Percentiles rank a stretch among this genome's conserved stretches.
Conservation (phyloP, 2,113 vertebrate species). For the Mesocricetus auratus region DNA sequence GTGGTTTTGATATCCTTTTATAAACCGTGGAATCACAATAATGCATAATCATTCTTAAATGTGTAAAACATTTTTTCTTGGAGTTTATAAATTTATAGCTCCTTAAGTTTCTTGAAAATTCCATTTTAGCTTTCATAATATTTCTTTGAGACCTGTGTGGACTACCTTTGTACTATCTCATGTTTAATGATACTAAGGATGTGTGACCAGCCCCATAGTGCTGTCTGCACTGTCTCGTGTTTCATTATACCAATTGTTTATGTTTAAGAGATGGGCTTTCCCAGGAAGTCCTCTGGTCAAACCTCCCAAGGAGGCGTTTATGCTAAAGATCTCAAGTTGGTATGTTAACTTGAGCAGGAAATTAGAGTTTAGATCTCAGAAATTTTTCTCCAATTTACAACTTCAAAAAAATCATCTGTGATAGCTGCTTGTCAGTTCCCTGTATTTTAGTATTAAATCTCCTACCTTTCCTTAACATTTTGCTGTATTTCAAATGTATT, state of each 20-base stretch:
- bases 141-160: slow-evolving; percentile 17
- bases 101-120: slow-evolving; percentile 55
- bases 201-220: background rate
- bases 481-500: slow-evolving; percentile 35
- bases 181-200: background rate
- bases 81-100: slow-evolving; percentile 41
- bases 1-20: slow-evolving; percentile 47
- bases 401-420: slow-evolving; percentile 52
- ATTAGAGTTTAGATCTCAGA: slow-evolving; percentile 42
- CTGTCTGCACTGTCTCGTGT: background rate
- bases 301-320: background rate
- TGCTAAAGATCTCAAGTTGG: slow-evolving; percentile 8
- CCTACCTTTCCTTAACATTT: slow-evolving; percentile 59
- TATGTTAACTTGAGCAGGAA: slow-evolving; percentile 49
- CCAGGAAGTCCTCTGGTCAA: background rate
- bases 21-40: slow-evolving; percentile 30
- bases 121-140: background rate
- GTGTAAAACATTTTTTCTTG: slow-evolving; percentile 46
- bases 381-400: slow-evolving; percentile 48
- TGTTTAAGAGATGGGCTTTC: background rate
- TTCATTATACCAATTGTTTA: slow-evolving; percentile 45
- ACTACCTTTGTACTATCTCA: background rate
- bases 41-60: background rate
- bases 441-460: slow-evolving; percentile 59
- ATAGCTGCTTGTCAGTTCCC: slow-evolving; percentile 38